Evolutionary conservation across 2,888 invertebrate genomes (phyloP).

Genomic region (Hartigia nigra): DNA sequence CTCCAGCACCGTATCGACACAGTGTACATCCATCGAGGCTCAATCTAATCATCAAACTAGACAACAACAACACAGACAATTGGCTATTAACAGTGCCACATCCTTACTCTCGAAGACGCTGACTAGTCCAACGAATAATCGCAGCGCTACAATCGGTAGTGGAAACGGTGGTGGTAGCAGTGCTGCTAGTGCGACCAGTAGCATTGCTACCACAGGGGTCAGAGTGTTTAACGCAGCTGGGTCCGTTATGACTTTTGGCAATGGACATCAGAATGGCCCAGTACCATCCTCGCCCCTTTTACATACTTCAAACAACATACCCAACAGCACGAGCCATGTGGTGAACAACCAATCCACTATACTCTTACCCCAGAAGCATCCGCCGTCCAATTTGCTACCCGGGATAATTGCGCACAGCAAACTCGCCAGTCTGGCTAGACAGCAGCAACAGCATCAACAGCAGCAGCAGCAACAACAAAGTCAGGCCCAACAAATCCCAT

Average conservation of each 20-base stretch:
- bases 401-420: constrained; percentile 59
- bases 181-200: constrained; percentile 38
- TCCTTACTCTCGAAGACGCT: constrained; percentile 62
- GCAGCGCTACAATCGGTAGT: constrained; percentile 42
- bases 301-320: constrained; percentile 29
- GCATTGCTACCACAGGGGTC: constrained; percentile 9
- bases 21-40: constrained; percentile 41
- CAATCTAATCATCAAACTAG: constrained; percentile 47
- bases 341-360: constrained; percentile 56
- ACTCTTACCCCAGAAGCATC: constrained; percentile 60
- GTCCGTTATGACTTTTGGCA: constrained; percentile 55
- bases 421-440: constrained; percentile 58
- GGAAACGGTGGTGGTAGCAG: constrained; percentile 33
- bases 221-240: constrained; percentile 22
- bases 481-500: constrained; percentile 46
- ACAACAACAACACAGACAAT: constrained; percentile 49
- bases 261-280: constrained; percentile 62
- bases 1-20: constrained; percentile 42
- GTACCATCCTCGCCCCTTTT: constrained; percentile 36
- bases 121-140: constrained; percentile 62
- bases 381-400: constrained; percentile 58
- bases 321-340: constrained; percentile 49
- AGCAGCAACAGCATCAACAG: constrained; percentile 51
- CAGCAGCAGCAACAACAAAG: constrained; percentile 29
- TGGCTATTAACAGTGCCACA: constrained; percentile 39